Evolutionary conservation across 2,888 invertebrate species (phyloP).

Genomic region (Mycalesis mineus): DNA sequence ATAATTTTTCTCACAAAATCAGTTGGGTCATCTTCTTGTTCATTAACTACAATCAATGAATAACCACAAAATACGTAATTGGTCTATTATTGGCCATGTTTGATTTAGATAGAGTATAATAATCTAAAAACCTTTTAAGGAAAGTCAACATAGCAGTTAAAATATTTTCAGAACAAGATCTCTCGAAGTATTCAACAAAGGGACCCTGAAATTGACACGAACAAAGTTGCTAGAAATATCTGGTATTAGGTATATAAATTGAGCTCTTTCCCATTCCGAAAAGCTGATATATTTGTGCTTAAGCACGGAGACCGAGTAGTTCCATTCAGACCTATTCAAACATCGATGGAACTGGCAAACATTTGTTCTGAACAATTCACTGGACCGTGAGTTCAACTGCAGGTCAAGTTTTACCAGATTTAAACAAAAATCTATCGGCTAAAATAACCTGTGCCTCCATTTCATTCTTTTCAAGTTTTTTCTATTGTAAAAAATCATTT

Average conservation of each 20-base stretch:
- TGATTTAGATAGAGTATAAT: no score
- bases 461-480: no score
- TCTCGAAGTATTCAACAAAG: neutral
- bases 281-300: slow-evolving; percentile 27
- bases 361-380: slow-evolving; percentile 31
- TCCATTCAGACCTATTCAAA: slow-evolving; percentile 33
- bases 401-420: slow-evolving; percentile 25
- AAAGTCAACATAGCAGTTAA: no score
- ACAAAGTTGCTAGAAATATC: neutral
- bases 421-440: slow-evolving; percentile 24
- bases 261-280: slow-evolving; percentile 16
- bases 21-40: no score
- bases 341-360: slow-evolving; percentile 34
- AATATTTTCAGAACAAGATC: neutral
- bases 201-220: neutral
- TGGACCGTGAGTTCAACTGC: slow-evolving; percentile 28
- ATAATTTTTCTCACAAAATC: no score
- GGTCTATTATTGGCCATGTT: no score
- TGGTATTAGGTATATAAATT: neutral
- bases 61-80: no score
- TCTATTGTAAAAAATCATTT: no score
- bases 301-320: slow-evolving; percentile 29
- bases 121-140: no score
- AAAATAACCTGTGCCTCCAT: neutral
- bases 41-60: no score